Evolutionary conservation across 2,888 invertebrate species (phyloP).

Genomic region (Cecidostiba fungosa): DNA sequence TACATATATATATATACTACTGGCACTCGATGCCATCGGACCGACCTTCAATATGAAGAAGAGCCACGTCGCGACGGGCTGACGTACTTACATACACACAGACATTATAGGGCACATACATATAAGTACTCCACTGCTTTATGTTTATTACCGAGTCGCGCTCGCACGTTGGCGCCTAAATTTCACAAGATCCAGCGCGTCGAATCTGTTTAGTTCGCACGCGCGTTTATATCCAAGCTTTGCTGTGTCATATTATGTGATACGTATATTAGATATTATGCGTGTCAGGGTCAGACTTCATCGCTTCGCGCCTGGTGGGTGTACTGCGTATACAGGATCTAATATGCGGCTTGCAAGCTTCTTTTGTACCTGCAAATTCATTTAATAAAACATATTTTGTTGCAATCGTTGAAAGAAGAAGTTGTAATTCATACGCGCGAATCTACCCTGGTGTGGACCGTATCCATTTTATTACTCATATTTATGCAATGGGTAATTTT

Average conservation of each 20-base stretch:
- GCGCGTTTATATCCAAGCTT: conserved; percentile 9
- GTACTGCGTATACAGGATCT: too few relatives aligned
- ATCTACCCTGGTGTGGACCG: too few relatives aligned
- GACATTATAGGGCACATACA: background rate
- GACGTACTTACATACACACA: background rate
- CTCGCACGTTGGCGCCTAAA: background rate
- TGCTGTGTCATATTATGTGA: background rate
- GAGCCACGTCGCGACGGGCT: background rate
- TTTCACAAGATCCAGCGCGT: conserved; percentile 7
- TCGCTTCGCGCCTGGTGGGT: background rate
- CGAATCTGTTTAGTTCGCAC: conserved; percentile 31
- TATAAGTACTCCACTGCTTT: too few relatives aligned
- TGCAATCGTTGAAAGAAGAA: too few relatives aligned
- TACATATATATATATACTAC: background rate
- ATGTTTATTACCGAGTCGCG: conserved; percentile 5
- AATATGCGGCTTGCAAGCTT: conserved; percentile 20
- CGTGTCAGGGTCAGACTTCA: conserved; percentile 27
- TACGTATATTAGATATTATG: background rate
- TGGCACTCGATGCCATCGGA: background rate
- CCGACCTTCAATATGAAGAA: background rate
- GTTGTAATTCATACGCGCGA: too few relatives aligned
- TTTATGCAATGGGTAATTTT: too few relatives aligned
- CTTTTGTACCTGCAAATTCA: background rate
- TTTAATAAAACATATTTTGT: too few relatives aligned
- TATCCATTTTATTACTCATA: too few relatives aligned